Base-by-base conservation (phyloP, 1,140 invertebrate species). In the Calephelis virginiensis region DNA sequence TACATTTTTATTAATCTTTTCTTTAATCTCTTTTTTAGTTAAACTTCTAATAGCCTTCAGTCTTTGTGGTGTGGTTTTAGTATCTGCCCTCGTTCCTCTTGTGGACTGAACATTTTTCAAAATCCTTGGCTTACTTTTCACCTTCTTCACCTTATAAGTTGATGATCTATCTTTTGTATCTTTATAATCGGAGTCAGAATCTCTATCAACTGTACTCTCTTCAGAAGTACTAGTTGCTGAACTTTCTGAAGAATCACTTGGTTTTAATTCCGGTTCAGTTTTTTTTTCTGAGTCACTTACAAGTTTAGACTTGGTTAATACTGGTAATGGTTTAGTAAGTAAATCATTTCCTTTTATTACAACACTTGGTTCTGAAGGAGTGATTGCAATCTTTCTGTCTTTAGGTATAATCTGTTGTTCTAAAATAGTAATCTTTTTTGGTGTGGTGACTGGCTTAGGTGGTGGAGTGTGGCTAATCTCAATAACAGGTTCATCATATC, bases 171-270 rank as follows among this genome's bases (percentile, higher is more conserved):
- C 86, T 72, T 84, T 89, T 49, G 78, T 75, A 62, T 90, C 86
- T 78, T 86, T 91, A 63, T 91, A 91, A 64, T 92, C 90, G 48
- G 90, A 91, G 82, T 92, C 91, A 14, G 90, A 91, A 70, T 92
- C 91, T 75, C 83, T 81, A 64, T 92, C 90, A 62, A 86, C 82
- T 50, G 84, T 78, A 67, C 86, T 89, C 28, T 88, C 87, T 62
- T 81, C 86, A 56, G 88, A 89, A 45, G 87, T 88, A 69, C 85
- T 88, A 43, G 80, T 70, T 53, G 89, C 87, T 68, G 89, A 89
- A 63, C 86, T 88, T 72, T 89, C 89, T 66, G 71, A 71, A 63
- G 77, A 81, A 43, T 88, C 85, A 50, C 86, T 83, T 65, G 64
- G 59, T 69, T 79, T 84, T 69, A 63, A 61, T 65, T 74, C 61